Evolutionary conservation across 1,140 invertebrate genomes (phyloP), one percentile per base, ranked within the genome.

Genomic region (Sycobia sp.): DNA sequence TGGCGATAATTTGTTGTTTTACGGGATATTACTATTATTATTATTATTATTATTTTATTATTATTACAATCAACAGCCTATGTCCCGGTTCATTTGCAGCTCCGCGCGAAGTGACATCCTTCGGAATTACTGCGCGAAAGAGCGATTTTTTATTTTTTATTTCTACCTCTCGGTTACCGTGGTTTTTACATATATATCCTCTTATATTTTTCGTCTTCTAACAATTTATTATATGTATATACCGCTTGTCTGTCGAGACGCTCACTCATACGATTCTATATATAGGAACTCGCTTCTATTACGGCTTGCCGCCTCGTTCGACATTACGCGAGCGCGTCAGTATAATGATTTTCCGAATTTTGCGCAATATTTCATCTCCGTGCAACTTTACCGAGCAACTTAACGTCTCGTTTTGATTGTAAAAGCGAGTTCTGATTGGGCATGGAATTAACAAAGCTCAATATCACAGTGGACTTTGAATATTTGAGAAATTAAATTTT

Each of bases 181-280:
- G n/a, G n/a, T n/a, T n/a, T n/a, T n/a, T n/a, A n/a, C n/a, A n/a
- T n/a, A n/a, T n/a, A n/a, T n/a, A n/a, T n/a, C n/a, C 16, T 47
- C 54, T 57, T 23, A 16, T 61, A 53, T 36, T 49, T 29, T 41
- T 47, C 49, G 32, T 27, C 34, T 34, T 64, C 41, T 65, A 65
- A 58, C 59, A 58, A 39, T 65, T 65, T 65, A 53, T 44, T 63
- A n/a, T n/a, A n/a, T n/a, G n/a, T n/a, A n/a, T n/a, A n/a, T n/a
- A n/a, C n/a, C n/a, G 54, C 58, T 62, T 64, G 25, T 44, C 16
- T 44, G 25, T 46, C 46, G 13, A 44, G 46, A 22, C 46, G 18
- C 59, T 9, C 16, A 5, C 23, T 36, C 49, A 23, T 55, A 5
- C 27, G 43, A 46, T 23, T 46, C n/a, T 34, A 22, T 54, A 13